Conservation (phyloP, 2,888 invertebrate species). For the Diogma glabrata region DNA sequence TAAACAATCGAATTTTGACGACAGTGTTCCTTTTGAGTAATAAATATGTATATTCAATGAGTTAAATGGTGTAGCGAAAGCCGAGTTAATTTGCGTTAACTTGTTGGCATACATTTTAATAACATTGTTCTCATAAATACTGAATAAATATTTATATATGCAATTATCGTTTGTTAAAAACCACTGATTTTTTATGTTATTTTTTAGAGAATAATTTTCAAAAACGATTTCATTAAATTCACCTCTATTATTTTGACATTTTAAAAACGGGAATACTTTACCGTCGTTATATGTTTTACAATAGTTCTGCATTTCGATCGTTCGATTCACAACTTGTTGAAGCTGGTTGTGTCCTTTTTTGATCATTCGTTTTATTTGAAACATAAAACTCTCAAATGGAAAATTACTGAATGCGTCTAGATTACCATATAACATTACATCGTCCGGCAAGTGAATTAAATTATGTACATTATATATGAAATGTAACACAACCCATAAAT, state of each 20-base stretch:
- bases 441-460: not conserved
- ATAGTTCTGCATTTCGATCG: too few relatives aligned
- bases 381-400: not conserved
- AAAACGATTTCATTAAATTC: not conserved
- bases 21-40: not conserved
- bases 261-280: not conserved
- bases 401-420: not conserved
- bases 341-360: not conserved
- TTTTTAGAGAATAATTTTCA: too few relatives aligned
- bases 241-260: constrained; percentile 1
- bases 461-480: constrained; percentile 5
- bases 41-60: not conserved
- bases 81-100: not conserved
- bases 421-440: not conserved
- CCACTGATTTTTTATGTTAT: not conserved
- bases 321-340: not conserved
- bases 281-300: too few relatives aligned
- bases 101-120: not conserved
- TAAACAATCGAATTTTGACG: not conserved
- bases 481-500: not conserved
- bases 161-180: not conserved
- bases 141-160: not conserved
- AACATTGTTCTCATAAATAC: too few relatives aligned
- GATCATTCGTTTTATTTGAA: not conserved
- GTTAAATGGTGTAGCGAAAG: not conserved